Percentiles rank a stretch among this genome's conserved stretches.
phyloP scores from a whole-genome alignment of 2,888 invertebrate genomes.

The Mesoligia furuncula region DNA sequence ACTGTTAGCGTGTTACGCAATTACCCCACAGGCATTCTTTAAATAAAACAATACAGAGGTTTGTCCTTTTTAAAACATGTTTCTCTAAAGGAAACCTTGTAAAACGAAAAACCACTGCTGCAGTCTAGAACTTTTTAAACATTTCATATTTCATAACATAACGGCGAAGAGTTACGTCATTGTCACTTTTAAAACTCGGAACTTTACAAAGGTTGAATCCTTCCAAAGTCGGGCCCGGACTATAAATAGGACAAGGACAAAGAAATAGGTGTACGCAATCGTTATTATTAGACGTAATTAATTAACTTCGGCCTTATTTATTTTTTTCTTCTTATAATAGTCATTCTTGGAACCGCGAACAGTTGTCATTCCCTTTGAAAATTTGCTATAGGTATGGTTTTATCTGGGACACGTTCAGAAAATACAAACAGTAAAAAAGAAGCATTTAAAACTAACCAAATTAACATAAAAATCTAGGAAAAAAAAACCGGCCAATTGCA shows the following conservation, averaged over 20 bases:
- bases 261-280: slow-evolving; percentile 41
- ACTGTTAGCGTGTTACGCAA: background rate
- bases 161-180: slow-evolving; percentile 17
- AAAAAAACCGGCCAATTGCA: no score
- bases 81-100: background rate
- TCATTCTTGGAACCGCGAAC: background rate
- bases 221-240: slow-evolving; percentile 13
- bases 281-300: slow-evolving; percentile 22
- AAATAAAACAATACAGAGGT: background rate
- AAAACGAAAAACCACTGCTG: background rate
- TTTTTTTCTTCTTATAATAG: slow-evolving; percentile 9
- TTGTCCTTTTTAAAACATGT: slow-evolving; percentile 1
- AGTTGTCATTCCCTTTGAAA: background rate
- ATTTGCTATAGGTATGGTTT: background rate
- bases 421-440: background rate
- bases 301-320: slow-evolving; percentile 14
- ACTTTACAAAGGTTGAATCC: slow-evolving; percentile 38
- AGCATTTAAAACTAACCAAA: background rate
- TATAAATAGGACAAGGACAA: slow-evolving; percentile 37
- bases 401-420: background rate
- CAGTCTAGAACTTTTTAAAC: background rate
- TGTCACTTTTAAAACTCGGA: slow-evolving; percentile 8
- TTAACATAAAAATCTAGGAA: background rate
- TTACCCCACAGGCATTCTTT: background rate
- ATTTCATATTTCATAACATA: slow-evolving; percentile 8